Percentiles rank a stretch among this genome's conserved stretches.
Evolutionary conservation across 1,140 invertebrate genomes (phyloP).

Genomic region (Riptortus pedestris): DNA sequence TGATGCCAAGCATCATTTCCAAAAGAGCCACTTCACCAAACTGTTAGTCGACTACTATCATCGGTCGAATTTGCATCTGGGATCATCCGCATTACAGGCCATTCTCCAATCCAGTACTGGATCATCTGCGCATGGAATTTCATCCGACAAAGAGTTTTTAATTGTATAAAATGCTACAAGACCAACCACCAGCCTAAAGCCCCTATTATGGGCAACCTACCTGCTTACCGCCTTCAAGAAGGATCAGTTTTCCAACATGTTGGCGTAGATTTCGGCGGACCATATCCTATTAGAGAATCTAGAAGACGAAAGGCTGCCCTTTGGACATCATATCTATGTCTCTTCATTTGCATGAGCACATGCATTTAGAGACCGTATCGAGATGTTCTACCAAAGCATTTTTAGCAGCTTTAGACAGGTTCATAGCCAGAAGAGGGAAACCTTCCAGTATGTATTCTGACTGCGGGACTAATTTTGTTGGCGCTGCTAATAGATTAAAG

Average conservation of each 20-base stretch:
- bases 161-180: not conserved
- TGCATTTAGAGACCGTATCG: not conserved
- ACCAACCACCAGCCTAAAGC: not conserved
- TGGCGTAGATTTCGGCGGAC: no score
- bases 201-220: not conserved
- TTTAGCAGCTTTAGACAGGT: constrained; percentile 36
- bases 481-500: no score
- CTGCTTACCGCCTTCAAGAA: not conserved
- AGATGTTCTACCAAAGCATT: constrained; percentile 35
- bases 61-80: not conserved
- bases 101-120: not conserved
- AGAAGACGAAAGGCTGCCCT: not conserved
- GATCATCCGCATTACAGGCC: not conserved
- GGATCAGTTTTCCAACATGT: not conserved
- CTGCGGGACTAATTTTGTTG: constrained; percentile 31
- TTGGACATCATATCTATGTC: not conserved
- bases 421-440: constrained; percentile 36
- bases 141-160: not conserved
- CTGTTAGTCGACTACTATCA: not conserved
- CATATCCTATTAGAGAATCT: not conserved
- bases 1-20: not conserved
- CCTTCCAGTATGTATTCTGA: constrained; percentile 35
- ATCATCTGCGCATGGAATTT: not conserved
- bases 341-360: not conserved
- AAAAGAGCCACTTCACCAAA: not conserved